These are phyloP conservation scores for Muschampia plurimacula DNA, from an alignment of 2,888 invertebrate genomes.

Conservation along the genomic window DNA sequence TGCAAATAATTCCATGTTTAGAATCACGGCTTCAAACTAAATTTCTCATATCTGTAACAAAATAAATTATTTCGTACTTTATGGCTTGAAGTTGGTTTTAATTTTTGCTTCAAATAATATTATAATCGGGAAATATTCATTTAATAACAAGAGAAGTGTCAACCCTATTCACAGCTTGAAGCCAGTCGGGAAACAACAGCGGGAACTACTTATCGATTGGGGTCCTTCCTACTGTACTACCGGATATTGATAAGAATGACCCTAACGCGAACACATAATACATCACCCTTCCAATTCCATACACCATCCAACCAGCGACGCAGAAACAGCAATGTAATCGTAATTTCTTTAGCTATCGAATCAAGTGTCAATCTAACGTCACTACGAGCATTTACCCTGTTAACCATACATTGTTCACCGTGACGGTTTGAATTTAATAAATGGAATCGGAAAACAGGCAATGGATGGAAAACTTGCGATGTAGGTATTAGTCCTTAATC, in stretches of 20 bases:
- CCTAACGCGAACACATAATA: constrained; percentile 11
- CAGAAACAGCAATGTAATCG: constrained; percentile 21
- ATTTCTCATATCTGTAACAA: no score
- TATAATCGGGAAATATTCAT: background rate
- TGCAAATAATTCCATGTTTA: no score
- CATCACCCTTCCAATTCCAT: constrained; percentile 15
- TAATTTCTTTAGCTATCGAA: background rate
- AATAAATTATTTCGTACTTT: no score
- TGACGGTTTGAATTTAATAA: background rate
- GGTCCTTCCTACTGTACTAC: constrained; percentile 12
- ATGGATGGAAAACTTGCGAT: background rate
- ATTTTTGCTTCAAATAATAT: no score
- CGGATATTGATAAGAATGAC: constrained; percentile 19
- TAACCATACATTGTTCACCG: background rate
- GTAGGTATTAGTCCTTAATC: background rate
- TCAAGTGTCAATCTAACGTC: background rate
- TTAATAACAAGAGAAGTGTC: background rate
- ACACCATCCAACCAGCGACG: constrained; percentile 9
- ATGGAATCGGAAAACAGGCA: background rate
- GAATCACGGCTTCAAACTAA: no score
- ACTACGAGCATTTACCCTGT: background rate
- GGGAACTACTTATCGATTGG: constrained; percentile 32
- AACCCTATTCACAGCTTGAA: constrained; percentile 17
- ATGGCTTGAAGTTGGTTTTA: no score
- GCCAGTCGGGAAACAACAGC: constrained; percentile 19